Evolutionary conservation across 2,888 invertebrate genomes (phyloP).

Genomic region (Diplazon laetatorius): DNA sequence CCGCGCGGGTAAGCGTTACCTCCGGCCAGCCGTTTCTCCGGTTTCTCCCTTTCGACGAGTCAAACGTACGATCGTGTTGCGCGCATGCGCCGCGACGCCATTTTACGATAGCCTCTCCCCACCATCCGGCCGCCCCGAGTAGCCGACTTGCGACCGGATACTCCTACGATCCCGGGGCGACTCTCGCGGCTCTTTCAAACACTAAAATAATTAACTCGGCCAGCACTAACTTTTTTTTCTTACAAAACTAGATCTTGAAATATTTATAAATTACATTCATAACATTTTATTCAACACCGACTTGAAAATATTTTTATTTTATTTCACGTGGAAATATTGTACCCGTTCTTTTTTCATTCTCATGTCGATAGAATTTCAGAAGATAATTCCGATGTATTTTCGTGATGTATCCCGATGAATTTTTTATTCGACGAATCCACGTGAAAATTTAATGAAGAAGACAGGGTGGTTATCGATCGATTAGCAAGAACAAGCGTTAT

Average conservation of each 20-base stretch:
- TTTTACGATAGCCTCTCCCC: slow-evolving; percentile 20
- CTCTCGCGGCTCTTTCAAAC: background rate
- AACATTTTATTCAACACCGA: no score
- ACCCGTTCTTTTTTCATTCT: background rate
- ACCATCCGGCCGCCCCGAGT: background rate
- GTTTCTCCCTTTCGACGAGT: slow-evolving; percentile 20
- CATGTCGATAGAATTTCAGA: background rate
- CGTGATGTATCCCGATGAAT: background rate
- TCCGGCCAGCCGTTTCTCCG: slow-evolving; percentile 15
- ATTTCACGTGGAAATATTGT: no score
- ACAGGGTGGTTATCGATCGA: slow-evolving; percentile 6
- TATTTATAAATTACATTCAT: no score
- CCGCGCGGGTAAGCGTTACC: slow-evolving; percentile 49
- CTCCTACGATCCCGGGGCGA: background rate
- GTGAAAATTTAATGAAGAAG: background rate
- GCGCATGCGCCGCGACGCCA: slow-evolving; percentile 47
- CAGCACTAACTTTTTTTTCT: no score
- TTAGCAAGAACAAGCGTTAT: background rate
- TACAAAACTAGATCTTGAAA: no score
- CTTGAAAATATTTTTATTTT: no score
- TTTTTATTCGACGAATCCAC: background rate
- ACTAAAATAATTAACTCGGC: slow-evolving; percentile 2
- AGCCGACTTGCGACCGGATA: slow-evolving; percentile 12
- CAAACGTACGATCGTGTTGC: background rate
- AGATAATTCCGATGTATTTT: background rate